phyloP scores from a whole-genome alignment of 1,140 invertebrate genomes.

The Drosophila subobscura region DNA sequence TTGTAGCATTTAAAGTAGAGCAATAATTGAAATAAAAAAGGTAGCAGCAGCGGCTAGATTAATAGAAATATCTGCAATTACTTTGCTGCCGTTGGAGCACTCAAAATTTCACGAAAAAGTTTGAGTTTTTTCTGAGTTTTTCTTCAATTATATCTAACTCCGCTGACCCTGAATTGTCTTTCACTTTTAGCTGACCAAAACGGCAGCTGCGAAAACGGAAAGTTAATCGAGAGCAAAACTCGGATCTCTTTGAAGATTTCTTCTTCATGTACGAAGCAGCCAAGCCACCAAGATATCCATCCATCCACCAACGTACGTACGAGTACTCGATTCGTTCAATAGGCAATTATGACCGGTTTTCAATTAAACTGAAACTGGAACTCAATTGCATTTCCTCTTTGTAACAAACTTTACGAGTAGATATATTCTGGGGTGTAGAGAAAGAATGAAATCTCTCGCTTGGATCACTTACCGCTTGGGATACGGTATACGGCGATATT shows the following conservation, averaged over 20 bases:
- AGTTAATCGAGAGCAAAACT: conserved; percentile 61
- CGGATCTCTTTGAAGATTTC: conserved; percentile 18
- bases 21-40: conserved; percentile 41
- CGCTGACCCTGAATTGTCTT: conserved; percentile 42
- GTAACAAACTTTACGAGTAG: not conserved
- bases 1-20: conserved; percentile 51
- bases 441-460: conserved; percentile 14
- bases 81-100: conserved; percentile 26
- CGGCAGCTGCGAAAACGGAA: conserved; percentile 66
- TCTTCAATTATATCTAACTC: conserved; percentile 38
- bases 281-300: conserved; percentile 29
- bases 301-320: conserved; percentile 11
- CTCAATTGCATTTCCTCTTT: conserved; percentile 44
- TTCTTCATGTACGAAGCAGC: no score
- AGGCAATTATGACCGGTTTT: conserved; percentile 72
- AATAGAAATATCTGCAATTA: conserved; percentile 33
- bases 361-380: conserved; percentile 57
- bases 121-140: conserved; percentile 25
- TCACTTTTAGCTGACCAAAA: conserved; percentile 22
- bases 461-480: conserved; percentile 78
- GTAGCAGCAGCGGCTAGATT: not conserved
- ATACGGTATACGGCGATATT: conserved; percentile 81
- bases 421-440: conserved; percentile 22
- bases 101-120: conserved; percentile 34
- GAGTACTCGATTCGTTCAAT: conserved; percentile 40